A percentile compares a stretch with the other conserved stretches of the same genome.
Evolutionary conservation across 2,888 invertebrate genomes (phyloP).

Genomic region (Synanthedon andrenaeformis): DNA sequence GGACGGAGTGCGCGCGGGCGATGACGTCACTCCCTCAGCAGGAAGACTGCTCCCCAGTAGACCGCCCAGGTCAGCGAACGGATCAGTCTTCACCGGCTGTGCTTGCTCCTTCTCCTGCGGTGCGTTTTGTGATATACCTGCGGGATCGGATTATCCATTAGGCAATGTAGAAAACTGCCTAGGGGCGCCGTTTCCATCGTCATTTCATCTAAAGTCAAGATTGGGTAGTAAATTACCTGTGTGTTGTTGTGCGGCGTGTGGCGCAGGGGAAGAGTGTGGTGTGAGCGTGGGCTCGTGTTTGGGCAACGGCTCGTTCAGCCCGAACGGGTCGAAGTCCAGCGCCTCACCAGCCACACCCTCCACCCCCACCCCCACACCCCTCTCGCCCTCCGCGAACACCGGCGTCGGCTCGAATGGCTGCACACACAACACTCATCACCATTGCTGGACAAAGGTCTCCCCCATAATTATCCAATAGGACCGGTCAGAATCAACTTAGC

Average conservation of each 20-base stretch:
- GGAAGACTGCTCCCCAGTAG: slow-evolving; percentile 25
- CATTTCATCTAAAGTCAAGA: too few species aligned
- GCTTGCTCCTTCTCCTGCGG: slow-evolving; percentile 57
- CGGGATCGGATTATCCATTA: not conserved
- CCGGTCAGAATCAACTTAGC: too few species aligned
- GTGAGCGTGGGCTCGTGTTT: slow-evolving; percentile 53
- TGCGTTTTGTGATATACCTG: slow-evolving; percentile 46
- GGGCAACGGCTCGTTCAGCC: slow-evolving; percentile 57
- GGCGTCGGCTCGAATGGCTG: slow-evolving; percentile 44
- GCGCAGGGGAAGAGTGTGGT: slow-evolving; percentile 17
- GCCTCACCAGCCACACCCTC: slow-evolving; percentile 31
- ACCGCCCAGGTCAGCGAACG: slow-evolving; percentile 78
- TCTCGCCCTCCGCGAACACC: slow-evolving; percentile 39
- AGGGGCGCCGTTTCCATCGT: too few species aligned
- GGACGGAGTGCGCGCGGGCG: slow-evolving; percentile 47
- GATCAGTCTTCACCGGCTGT: slow-evolving; percentile 70
- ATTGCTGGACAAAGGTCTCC: slow-evolving; percentile 1
- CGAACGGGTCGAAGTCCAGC: slow-evolving; percentile 76
- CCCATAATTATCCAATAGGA: too few species aligned
- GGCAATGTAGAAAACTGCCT: too few species aligned
- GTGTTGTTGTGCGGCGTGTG: too few species aligned
- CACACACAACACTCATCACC: slow-evolving; percentile 1
- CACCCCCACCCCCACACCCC: slow-evolving; percentile 11
- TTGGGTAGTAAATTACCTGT: too few species aligned
- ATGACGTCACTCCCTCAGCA: slow-evolving; percentile 19